These are phyloP conservation scores for Hemicrepidius hirtus DNA, from an alignment of 2,888 invertebrate genomes.

Conservation along the genomic window DNA sequence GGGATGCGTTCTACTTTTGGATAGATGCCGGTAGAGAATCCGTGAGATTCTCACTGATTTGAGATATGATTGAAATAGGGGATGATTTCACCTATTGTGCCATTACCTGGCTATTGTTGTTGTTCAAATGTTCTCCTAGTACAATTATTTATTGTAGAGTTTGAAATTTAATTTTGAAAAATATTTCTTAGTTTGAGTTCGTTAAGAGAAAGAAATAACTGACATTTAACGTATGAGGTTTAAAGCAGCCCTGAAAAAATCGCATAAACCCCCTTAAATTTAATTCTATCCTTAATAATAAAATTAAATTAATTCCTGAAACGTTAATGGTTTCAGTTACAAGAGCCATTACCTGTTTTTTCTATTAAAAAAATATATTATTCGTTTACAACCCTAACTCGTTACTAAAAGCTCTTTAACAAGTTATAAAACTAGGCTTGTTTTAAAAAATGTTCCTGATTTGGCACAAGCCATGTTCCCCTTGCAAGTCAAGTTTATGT, in stretches of 20 bases:
- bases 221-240: conserved; percentile 5
- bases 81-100: conserved; percentile 52
- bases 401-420: conserved; percentile 51
- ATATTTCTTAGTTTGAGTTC: conserved; percentile 25
- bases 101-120: conserved; percentile 50
- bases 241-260: no score
- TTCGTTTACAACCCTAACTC: conserved; percentile 31
- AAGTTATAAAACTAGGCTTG: conserved; percentile 32
- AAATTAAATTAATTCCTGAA: no score
- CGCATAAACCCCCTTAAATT: no score
- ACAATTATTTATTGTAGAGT: conserved; percentile 39
- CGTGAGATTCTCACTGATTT: conserved; percentile 56
- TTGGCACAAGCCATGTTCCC: conserved; percentile 38
- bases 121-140: conserved; percentile 46
- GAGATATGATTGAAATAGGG: conserved; percentile 53
- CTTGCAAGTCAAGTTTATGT: conserved; percentile 38
- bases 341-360: not conserved
- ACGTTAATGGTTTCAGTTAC: not conserved
- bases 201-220: conserved; percentile 10
- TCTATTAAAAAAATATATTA: not conserved
- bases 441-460: conserved; percentile 10
- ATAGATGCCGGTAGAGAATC: conserved; percentile 54
- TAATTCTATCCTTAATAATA: no score
- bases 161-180: conserved; percentile 26
- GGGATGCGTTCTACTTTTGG: conserved; percentile 54